These are phyloP conservation scores for Alitta virens DNA, from an alignment of 2,888 invertebrate genomes.

Conservation along the genomic window DNA sequence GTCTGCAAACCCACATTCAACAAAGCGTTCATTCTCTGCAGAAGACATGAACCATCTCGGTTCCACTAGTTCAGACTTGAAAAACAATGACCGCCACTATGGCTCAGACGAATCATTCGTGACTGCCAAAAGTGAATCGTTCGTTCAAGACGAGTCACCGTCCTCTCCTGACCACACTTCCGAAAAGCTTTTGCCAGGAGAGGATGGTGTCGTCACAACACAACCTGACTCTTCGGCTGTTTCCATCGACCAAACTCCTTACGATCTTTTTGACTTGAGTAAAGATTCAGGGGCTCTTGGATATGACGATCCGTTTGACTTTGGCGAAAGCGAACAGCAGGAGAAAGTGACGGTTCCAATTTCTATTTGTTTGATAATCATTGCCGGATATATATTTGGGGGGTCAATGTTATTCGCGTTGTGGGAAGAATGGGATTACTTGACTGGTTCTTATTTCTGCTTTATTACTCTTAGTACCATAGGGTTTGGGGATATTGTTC, in stretches of 20 bases:
- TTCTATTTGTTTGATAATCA: conserved; percentile 81
- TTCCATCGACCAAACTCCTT: conserved; percentile 7
- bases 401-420: conserved; percentile 86
- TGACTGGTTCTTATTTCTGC: conserved; percentile 71
- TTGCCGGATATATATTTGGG: conserved; percentile 83
- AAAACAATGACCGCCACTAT: not conserved
- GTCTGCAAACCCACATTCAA: not conserved
- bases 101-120: conserved; percentile 26
- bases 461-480: conserved; percentile 58
- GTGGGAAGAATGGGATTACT: conserved; percentile 90
- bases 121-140: conserved; percentile 21
- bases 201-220: conserved; percentile 13
- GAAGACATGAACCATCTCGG: not conserved
- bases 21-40: not conserved
- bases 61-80: not conserved
- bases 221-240: conserved; percentile 11
- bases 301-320: conserved; percentile 14
- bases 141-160: conserved; percentile 1
- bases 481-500: conserved; percentile 58
- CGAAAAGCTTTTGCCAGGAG: not conserved
- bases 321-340: conserved; percentile 11
- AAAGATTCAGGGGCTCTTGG: conserved; percentile 4
- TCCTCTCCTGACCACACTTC: not conserved
- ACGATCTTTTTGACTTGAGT: conserved; percentile 6
- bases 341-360: conserved; percentile 71